These are phyloP conservation scores for Thelaira solivaga DNA, from an alignment of 2,888 invertebrate genomes.

Conservation along the genomic window DNA sequence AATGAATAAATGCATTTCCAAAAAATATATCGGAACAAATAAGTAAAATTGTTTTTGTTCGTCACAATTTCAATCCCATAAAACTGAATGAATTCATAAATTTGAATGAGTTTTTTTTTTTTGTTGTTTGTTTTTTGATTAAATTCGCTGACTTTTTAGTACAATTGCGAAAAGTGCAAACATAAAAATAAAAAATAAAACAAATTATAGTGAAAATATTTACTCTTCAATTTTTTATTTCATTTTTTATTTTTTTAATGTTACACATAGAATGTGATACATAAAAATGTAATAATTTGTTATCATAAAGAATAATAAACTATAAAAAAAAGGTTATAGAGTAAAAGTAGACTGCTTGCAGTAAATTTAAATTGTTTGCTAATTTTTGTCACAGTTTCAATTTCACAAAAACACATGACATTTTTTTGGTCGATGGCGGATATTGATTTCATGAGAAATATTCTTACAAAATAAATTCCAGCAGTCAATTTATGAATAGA, in stretches of 20 bases:
- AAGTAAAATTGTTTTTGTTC: slow-evolving; percentile 6
- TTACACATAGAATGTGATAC: no score
- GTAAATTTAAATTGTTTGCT: slow-evolving; percentile 12
- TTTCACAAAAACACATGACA: no score
- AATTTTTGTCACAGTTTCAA: not conserved
- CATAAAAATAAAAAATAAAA: slow-evolving; percentile 7
- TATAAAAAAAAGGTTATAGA: not conserved
- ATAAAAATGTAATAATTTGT: slow-evolving; percentile 32
- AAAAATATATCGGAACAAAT: not conserved
- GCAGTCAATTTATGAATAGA: no score
- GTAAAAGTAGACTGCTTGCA: not conserved
- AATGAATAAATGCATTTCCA: not conserved
- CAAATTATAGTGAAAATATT: not conserved
- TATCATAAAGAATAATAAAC: slow-evolving; percentile 17
- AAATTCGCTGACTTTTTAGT: slow-evolving; percentile 38
- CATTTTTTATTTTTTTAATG: not conserved
- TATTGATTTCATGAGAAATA: no score
- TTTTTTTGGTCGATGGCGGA: no score
- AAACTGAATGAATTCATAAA: slow-evolving; percentile 51
- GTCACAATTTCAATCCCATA: slow-evolving; percentile 47
- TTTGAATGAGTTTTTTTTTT: slow-evolving; percentile 44
- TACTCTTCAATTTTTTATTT: not conserved
- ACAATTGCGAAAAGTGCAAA: slow-evolving; percentile 19
- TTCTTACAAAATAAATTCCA: no score
- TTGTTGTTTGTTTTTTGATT: no score